Conservation (phyloP, 2,797 vertebrate genomes). For the Gambusia yucatana region DNA sequence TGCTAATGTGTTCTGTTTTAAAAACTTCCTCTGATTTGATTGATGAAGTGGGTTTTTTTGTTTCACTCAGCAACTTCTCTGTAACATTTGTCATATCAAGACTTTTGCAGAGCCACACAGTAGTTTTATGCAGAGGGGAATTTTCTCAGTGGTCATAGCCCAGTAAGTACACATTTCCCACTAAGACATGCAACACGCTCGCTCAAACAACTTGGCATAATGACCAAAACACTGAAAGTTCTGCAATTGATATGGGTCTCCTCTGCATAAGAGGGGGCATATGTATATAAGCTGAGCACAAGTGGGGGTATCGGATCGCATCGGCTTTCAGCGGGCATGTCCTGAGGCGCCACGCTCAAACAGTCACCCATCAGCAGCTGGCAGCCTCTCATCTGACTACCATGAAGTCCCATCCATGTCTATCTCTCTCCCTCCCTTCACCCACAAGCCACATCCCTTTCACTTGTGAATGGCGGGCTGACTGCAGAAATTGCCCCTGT, state of each 20-base stretch:
- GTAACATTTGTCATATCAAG: slow-evolving; percentile 27
- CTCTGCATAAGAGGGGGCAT: slow-evolving; percentile 69
- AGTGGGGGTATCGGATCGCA: slow-evolving; percentile 76
- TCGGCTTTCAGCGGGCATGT: slow-evolving; percentile 80
- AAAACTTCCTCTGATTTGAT: not conserved
- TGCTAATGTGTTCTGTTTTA: not conserved
- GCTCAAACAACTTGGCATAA: slow-evolving; percentile 73
- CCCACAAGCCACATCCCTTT: slow-evolving; percentile 72
- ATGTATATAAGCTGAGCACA: slow-evolving; percentile 75
- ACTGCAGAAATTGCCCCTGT: slow-evolving; percentile 76
- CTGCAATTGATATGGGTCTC: slow-evolving; percentile 63
- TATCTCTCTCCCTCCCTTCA: slow-evolving; percentile 67
- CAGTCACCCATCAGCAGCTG: slow-evolving; percentile 77
- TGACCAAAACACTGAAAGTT: slow-evolving; percentile 70
- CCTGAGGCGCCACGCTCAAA: slow-evolving; percentile 80
- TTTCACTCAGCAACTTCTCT: slow-evolving; percentile 29
- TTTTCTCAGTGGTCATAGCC: slow-evolving; percentile 64
- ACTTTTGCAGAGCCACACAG: slow-evolving; percentile 27
- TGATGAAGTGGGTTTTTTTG: slow-evolving; percentile 39
- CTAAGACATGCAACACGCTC: slow-evolving; percentile 67
- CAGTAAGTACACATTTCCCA: slow-evolving; percentile 66
- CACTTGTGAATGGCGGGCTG: slow-evolving; percentile 77
- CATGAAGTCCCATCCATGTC: slow-evolving; percentile 77
- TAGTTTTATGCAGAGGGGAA: slow-evolving; percentile 63
- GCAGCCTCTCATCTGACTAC: slow-evolving; percentile 83